Evolutionary conservation across 2,888 invertebrate species (phyloP).

Genomic region (Zhuqinia jingwanae): DNA sequence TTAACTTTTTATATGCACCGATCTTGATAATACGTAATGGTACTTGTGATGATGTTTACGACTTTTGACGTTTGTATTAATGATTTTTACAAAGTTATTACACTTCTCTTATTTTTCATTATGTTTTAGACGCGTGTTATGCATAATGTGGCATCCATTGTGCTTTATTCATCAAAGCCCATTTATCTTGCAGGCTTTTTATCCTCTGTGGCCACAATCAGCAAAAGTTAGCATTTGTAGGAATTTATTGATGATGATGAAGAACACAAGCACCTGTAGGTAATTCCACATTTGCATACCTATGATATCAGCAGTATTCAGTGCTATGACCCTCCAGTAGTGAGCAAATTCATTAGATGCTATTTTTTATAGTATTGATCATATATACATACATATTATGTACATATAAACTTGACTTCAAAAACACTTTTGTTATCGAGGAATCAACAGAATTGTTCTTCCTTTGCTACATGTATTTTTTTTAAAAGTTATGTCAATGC

Average conservation of each 20-base stretch:
- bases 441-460: neutral
- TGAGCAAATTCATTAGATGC: neutral
- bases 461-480: too few relatives aligned
- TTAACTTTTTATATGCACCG: neutral
- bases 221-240: neutral
- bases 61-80: slow-evolving; percentile 27
- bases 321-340: neutral
- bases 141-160: slow-evolving; percentile 13
- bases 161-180: slow-evolving; percentile 21
- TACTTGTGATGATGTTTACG: slow-evolving; percentile 48
- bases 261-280: slow-evolving; percentile 23
- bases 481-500: neutral
- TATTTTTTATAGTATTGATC: too few relatives aligned
- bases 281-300: neutral
- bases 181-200: slow-evolving; percentile 21
- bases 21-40: slow-evolving; percentile 21
- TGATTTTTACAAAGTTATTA: slow-evolving; percentile 29
- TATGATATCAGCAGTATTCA: neutral
- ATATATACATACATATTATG: neutral
- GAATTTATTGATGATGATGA: slow-evolving; percentile 10
- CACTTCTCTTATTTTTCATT: neutral
- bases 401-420: too few relatives aligned
- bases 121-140: neutral
- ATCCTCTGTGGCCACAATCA: neutral
- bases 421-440: too few relatives aligned